A percentile compares a stretch with the other conserved stretches of the same genome.
Evolutionary conservation across 2,113 vertebrate species (phyloP).

Genomic region (Edolisoma coerulescens): DNA sequence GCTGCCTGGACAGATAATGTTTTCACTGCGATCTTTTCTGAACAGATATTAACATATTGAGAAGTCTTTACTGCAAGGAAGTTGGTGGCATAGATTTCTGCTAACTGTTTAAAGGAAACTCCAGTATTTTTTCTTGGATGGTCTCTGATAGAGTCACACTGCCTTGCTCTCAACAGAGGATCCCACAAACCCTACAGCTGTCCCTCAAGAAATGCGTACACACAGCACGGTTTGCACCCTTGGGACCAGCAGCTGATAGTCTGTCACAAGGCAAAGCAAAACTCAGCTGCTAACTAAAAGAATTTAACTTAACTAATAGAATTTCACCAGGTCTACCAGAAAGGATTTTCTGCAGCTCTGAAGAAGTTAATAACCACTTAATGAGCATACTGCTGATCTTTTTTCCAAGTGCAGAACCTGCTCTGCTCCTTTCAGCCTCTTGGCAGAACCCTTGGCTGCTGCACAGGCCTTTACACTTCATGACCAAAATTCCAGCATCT

Average conservation of each 20-base stretch:
- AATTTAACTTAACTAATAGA: background rate
- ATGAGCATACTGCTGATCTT: background rate
- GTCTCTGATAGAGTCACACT: background rate
- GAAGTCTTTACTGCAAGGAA: background rate
- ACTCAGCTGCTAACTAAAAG: background rate
- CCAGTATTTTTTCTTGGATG: background rate
- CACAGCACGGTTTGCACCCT: accelerated
- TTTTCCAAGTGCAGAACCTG: background rate
- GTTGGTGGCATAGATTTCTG: background rate
- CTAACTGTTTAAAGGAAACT: background rate
- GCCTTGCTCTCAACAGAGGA: background rate
- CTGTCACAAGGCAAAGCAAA: background rate
- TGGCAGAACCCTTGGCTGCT: background rate
- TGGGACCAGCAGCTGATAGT: background rate
- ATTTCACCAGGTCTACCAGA: background rate
- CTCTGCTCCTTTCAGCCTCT: background rate
- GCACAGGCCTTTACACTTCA: background rate
- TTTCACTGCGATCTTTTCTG: background rate
- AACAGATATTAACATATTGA: background rate
- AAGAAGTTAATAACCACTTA: background rate
- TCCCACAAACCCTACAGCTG: background rate
- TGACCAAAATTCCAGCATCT: background rate
- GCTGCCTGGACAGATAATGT: background rate
- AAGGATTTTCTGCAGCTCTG: background rate
- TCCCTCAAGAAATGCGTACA: background rate